These are phyloP conservation scores for Trematocara nigrifrons DNA, from an alignment of 2,113 vertebrate species.

Conservation along the genomic window DNA sequence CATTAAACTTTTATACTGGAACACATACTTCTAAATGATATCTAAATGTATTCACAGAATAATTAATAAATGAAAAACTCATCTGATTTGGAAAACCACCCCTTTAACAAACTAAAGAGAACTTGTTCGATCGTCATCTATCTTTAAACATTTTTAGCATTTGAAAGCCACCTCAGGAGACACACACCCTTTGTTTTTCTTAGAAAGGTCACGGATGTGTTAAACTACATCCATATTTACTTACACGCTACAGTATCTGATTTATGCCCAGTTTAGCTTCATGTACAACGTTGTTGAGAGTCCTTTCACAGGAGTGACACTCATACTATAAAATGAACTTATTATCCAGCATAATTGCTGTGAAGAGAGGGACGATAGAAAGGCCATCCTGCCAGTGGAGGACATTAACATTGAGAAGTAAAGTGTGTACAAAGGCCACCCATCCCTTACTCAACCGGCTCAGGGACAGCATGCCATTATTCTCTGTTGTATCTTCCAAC, in stretches of 20 bases:
- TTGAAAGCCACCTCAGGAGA: not conserved
- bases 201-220: not conserved
- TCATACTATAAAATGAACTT: not conserved
- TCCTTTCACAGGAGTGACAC: not conserved
- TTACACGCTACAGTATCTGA: not conserved
- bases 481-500: conserved; percentile 39
- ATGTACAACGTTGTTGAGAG: not conserved
- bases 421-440: conserved; percentile 24
- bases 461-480: conserved; percentile 56
- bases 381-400: not conserved
- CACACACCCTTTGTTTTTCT: not conserved
- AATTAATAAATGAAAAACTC: not conserved
- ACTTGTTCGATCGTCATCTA: not conserved
- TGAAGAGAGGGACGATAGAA: conserved; percentile 3
- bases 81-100: not conserved
- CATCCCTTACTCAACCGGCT: not conserved
- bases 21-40: not conserved
- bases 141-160: not conserved
- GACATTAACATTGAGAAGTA: conserved; percentile 24
- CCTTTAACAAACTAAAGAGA: not conserved
- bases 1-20: not conserved
- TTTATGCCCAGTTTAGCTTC: not conserved
- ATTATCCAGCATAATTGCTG: not conserved
- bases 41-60: not conserved
- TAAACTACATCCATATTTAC: not conserved